Evolutionary conservation across 2,113 vertebrate genomes (phyloP), one percentile per base, ranked within the genome.

Genomic region (Brachypteracias leptosomus): DNA sequence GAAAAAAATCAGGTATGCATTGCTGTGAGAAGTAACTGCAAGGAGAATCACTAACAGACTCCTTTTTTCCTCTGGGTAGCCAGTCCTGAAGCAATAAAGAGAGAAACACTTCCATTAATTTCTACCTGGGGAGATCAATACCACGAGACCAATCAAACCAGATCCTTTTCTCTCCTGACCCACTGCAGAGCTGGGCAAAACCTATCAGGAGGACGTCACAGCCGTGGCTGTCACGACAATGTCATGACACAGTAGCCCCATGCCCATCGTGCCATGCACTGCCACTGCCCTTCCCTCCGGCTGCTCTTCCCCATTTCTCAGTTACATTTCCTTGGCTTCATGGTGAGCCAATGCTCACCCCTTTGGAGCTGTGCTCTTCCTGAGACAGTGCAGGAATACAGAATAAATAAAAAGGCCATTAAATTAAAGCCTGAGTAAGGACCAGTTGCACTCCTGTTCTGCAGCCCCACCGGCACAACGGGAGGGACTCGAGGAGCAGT

Each of bases 151-250:
- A 55, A 21, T 42, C 16, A 36, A 52, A 58, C 16, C 36, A 35
- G 65, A 42, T 26, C 46, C n/a, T 71, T 77, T 77, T 42, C 82
- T 61, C 59, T 82, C 36, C 51, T 38, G 22, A 38, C 10, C 33
- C 25, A 10, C 49, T 9, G 20, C 78, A 62, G 65, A 57, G 38
- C 65, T 42, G 73, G 42, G 26, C n/a, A 72, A 52, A 57, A 24
- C 55, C 16, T 19, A 1, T 12, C 3, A 1, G 29, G 22, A 7
- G 11, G 44, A 16, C 0, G 1, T 2, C 17, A 70, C 61, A n/a
- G 25, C 63, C 4, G 0, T 17, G 13, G 29, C 36, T 0, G 1
- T 25, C 11, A 0, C 4, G 5, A 36, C 52, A 6, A 6, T 1
- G 52, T 29, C 66, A 26, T 5, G 16, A 7, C 2, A 0, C 49